Percentiles rank a stretch among this genome's conserved stretches.
These are phyloP conservation scores for Psittacula echo DNA, from an alignment of 2,797 vertebrate species.

Conservation along the genomic window DNA sequence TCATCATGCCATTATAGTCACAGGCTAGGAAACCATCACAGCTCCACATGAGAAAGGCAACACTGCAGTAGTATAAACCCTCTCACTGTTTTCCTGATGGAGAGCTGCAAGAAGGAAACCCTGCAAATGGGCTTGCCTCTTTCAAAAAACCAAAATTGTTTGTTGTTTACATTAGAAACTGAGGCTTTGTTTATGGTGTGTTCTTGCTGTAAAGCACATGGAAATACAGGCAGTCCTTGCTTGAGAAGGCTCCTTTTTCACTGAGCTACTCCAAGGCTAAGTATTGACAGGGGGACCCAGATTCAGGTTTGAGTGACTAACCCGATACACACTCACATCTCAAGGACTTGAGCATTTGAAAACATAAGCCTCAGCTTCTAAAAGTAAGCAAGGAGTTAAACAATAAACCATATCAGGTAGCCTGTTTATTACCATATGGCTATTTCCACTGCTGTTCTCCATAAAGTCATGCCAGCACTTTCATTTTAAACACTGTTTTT, in stretches of 20 bases:
- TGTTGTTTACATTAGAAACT: not conserved
- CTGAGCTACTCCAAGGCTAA: not conserved
- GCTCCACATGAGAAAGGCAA: not conserved
- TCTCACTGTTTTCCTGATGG: not conserved
- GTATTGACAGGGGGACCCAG: not conserved
- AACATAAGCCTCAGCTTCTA: not conserved
- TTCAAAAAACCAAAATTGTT: not conserved
- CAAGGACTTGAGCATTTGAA: not conserved
- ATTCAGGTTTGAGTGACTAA: not conserved
- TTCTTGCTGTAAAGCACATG: not conserved
- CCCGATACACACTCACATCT: accelerated
- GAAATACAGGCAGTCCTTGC: not conserved
- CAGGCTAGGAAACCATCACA: not conserved
- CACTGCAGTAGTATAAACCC: not conserved
- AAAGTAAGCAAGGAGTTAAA: constrained; percentile 51
- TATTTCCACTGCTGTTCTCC: constrained; percentile 50
- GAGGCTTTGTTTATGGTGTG: not conserved
- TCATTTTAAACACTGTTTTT: constrained; percentile 60
- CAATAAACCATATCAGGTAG: constrained; percentile 56
- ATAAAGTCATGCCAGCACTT: constrained; percentile 20
- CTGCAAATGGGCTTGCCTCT: not conserved
- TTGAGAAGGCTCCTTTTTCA: not conserved
- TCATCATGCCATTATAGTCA: not conserved
- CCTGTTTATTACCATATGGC: constrained; percentile 38
- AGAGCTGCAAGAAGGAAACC: not conserved